These are phyloP conservation scores for Molorchus minor DNA, from an alignment of 2,888 invertebrate genomes.

Conservation along the genomic window DNA sequence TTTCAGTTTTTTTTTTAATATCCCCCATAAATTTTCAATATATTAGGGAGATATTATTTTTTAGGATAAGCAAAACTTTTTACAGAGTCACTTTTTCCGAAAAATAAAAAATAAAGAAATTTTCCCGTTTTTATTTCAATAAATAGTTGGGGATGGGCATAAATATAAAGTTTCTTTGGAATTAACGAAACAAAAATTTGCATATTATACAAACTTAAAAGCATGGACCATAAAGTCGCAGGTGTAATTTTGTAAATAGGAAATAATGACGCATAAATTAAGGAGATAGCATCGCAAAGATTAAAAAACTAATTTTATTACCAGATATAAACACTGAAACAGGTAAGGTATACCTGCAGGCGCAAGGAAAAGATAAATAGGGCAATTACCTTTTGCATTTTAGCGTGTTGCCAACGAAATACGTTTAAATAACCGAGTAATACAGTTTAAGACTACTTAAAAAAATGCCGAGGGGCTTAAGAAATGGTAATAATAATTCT, in stretches of 20 bases:
- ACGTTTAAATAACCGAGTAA: conserved; percentile 17
- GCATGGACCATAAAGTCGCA: not conserved
- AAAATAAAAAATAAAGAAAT: too few species aligned
- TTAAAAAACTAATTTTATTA: conserved; percentile 8
- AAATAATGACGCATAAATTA: conserved; percentile 18
- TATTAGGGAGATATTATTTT: too few species aligned
- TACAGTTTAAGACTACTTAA: not conserved
- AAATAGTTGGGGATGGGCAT: too few species aligned
- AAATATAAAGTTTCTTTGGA: too few species aligned
- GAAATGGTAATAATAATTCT: too few species aligned
- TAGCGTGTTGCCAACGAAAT: conserved; percentile 24
- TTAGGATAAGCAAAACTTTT: too few species aligned
- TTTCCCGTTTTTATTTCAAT: too few species aligned
- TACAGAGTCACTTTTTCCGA: too few species aligned
- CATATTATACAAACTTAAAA: conserved; percentile 1
- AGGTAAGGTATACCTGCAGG: conserved; percentile 6
- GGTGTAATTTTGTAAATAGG: conserved; percentile 8
- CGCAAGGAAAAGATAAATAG: conserved; percentile 15
- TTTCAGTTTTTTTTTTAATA: too few species aligned
- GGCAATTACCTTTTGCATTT: conserved; percentile 24
- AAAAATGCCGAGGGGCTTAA: too few species aligned
- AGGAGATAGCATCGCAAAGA: conserved; percentile 4
- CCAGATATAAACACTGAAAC: conserved; percentile 8
- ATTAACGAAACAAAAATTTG: conserved; percentile 6
- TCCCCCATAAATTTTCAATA: too few species aligned